Evolutionary conservation across 2,888 invertebrate species (phyloP).

Genomic region (Eupelmus urozonus): DNA sequence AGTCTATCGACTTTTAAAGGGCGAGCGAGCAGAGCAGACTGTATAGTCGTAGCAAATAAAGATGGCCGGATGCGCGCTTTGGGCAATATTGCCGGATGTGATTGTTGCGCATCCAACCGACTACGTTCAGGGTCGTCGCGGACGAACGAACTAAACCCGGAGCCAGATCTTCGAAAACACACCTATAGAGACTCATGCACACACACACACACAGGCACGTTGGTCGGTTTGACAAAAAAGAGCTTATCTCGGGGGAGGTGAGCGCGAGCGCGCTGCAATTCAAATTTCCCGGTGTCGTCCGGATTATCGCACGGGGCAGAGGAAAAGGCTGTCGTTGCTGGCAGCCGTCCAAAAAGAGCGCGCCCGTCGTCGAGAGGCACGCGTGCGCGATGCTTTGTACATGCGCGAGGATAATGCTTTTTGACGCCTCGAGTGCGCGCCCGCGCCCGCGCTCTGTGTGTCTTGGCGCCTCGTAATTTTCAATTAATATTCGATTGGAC

Average conservation of each 20-base stretch:
- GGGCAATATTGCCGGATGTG: slow-evolving; percentile 43
- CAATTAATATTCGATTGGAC: slow-evolving; percentile 37
- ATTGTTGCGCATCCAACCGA: slow-evolving; percentile 45
- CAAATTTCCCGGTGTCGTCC: slow-evolving; percentile 42
- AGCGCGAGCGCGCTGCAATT: slow-evolving; percentile 12
- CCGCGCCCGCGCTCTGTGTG: not conserved
- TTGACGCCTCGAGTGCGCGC: slow-evolving; percentile 23
- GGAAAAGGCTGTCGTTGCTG: slow-evolving; percentile 1
- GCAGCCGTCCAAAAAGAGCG: slow-evolving; percentile 40
- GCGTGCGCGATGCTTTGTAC: not conserved
- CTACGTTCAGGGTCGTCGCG: not conserved
- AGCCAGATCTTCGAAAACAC: too few relatives aligned
- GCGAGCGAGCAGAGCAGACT: not conserved
- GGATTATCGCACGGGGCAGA: slow-evolving; percentile 22
- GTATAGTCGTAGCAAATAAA: slow-evolving; percentile 19
- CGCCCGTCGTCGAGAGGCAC: not conserved
- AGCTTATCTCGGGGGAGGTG: slow-evolving; percentile 24
- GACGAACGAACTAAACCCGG: slow-evolving; percentile 1
- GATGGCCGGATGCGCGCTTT: slow-evolving; percentile 36
- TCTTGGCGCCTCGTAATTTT: slow-evolving; percentile 25
- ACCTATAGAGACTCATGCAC: not conserved
- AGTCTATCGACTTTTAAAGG: too few relatives aligned
- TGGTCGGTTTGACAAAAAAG: slow-evolving; percentile 27
- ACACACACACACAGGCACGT: too few relatives aligned
- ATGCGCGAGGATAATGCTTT: slow-evolving; percentile 31